These are phyloP conservation scores for Sphaerophoria taeniata DNA, from an alignment of 2,888 invertebrate species.

Conservation along the genomic window DNA sequence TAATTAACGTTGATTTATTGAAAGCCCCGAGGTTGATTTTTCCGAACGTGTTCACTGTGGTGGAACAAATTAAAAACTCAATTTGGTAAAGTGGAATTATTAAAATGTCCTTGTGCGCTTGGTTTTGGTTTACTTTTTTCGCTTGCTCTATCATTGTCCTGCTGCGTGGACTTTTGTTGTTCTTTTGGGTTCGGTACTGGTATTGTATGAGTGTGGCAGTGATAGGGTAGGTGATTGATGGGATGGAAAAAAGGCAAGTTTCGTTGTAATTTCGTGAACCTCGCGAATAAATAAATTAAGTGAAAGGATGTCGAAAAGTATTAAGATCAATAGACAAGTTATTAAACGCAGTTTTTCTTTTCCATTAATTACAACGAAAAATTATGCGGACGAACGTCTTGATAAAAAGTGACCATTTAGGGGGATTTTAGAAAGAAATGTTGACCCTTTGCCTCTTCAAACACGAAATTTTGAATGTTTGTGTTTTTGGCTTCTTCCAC, in stretches of 20 bases:
- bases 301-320: conserved; percentile 39
- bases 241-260: conserved; percentile 15
- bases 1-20: conserved; percentile 73
- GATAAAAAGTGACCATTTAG: no score
- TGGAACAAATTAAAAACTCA: conserved; percentile 72
- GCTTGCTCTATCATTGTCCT: not conserved
- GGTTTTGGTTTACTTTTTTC: not conserved
- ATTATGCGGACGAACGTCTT: not conserved
- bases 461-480: no score
- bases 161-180: not conserved
- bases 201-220: not conserved
- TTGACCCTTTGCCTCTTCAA: no score
- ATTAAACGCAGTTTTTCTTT: conserved; percentile 23
- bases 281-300: conserved; percentile 37
- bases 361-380: conserved; percentile 48
- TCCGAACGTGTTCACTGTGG: conserved; percentile 65
- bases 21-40: conserved; percentile 67
- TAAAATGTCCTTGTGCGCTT: conserved; percentile 62
- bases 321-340: conserved; percentile 50
- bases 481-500: no score
- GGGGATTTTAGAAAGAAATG: no score
- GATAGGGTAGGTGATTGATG: conserved; percentile 2
- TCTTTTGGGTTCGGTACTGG: not conserved
- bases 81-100: conserved; percentile 72
- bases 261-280: conserved; percentile 27